Base-by-base conservation (phyloP, 1,140 invertebrate species). In the Aphidius ervi region DNA sequence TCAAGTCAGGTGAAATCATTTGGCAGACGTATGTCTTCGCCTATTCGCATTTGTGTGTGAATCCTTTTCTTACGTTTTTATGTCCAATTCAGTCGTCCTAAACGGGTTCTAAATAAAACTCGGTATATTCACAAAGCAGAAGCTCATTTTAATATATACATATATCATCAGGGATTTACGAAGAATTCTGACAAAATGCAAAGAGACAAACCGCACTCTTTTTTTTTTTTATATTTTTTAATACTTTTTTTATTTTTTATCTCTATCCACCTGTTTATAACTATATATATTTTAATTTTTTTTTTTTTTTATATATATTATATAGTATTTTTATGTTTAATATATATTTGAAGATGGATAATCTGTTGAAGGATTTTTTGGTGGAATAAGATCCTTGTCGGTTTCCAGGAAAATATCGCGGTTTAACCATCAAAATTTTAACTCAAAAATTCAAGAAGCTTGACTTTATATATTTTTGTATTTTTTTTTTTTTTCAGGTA, bases 381-480 rank as follows among this genome's bases (percentile, higher is more conserved):
- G 5, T 41, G 20, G 43, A 41, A 56, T 20, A 23, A 55, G 55
- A 62, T 52, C 16, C 41, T 56, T 48, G 50, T 45, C 52, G 43
- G 50, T 43, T 61, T 61, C 59, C 41, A 56, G 53, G 59, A 61
- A 61, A 56, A 56, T 61, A 56, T 37, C 53, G 53, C 45, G 39
- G 43, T 61, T 53, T 53, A 61, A 46, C 54, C 53, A 61, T 46
- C 59, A 46, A 53, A 46, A 39, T 23, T 20, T 46, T 48, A 46
- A 39, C 53, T 41, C 48, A 53, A 41, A 59, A 16, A 43, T 59
- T 58, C 65, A 62, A 66, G 62, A 56, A 54, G 56, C 58, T 64
- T 59, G 61, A 61, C 54, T 66, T 61, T 62, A 59, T 59, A 16
- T 16, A n/a, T n/a, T 63, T 56, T 65, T 63, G 62, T 54, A 57